phyloP scores from a whole-genome alignment of 2,113 vertebrate species.

The Brachyhypopomus gauderio region DNA sequence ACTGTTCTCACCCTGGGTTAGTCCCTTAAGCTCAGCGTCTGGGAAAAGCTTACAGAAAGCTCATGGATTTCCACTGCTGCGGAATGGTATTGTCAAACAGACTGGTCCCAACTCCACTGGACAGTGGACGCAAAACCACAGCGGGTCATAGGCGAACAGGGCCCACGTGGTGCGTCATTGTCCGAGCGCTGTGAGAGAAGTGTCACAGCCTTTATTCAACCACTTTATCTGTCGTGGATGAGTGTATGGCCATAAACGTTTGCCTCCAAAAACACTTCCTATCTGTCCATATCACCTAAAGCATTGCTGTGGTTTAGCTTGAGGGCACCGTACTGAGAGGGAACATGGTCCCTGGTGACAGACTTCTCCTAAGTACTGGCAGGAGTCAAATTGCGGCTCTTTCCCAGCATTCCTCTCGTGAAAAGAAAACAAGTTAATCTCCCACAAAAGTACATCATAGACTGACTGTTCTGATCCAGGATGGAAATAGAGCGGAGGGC shows the following conservation, averaged over 20 bases:
- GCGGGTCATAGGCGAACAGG: slow-evolving; percentile 56
- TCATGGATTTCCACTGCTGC: slow-evolving; percentile 72
- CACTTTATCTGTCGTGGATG: slow-evolving; percentile 49
- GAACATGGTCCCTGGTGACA: slow-evolving; percentile 47
- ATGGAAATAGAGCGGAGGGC: slow-evolving; percentile 59
- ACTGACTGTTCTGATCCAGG: slow-evolving; percentile 62
- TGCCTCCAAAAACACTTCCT: background rate
- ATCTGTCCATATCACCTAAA: slow-evolving; percentile 32
- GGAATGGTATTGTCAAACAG: slow-evolving; percentile 72
- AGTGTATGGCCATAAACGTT: slow-evolving; percentile 26
- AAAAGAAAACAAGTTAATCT: slow-evolving; percentile 62
- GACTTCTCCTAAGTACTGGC: slow-evolving; percentile 46
- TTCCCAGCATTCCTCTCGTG: slow-evolving; percentile 66
- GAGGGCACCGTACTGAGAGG: slow-evolving; percentile 50
- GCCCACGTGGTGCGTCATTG: slow-evolving; percentile 59
- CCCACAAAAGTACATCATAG: slow-evolving; percentile 52
- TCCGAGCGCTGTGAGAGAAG: slow-evolving; percentile 54
- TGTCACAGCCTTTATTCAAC: slow-evolving; percentile 46
- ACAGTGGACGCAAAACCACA: slow-evolving; percentile 60
- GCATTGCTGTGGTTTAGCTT: slow-evolving; percentile 47
- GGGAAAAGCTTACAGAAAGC: slow-evolving; percentile 76
- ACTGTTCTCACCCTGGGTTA: slow-evolving; percentile 68
- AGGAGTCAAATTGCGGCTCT: slow-evolving; percentile 40
- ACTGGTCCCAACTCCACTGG: slow-evolving; percentile 65
- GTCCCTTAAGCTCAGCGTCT: slow-evolving; percentile 72